A percentile compares a stretch with the other conserved stretches of the same genome.
Conservation (phyloP, 1,140 invertebrate genomes). For the Brachionus angularis region DNA sequence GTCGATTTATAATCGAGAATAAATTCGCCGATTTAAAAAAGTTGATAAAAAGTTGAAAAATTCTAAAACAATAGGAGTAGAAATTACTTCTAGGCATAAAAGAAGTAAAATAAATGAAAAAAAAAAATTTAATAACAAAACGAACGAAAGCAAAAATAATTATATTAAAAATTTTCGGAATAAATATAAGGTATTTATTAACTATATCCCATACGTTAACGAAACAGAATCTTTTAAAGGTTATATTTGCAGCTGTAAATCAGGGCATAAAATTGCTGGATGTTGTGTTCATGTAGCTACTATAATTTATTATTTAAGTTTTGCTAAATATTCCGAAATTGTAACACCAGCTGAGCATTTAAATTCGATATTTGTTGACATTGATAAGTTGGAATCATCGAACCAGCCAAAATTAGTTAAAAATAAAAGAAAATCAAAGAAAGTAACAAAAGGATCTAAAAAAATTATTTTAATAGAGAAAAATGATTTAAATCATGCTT, state of each 20-base stretch:
- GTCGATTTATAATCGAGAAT: not conserved
- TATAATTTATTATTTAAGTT: not conserved
- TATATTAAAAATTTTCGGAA: not conserved
- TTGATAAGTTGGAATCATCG: no score
- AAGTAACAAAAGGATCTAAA: no score
- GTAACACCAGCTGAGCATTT: no score
- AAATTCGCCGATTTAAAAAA: not conserved
- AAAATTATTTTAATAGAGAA: no score
- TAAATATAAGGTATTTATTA: not conserved
- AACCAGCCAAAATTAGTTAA: no score
- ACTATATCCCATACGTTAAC: not conserved
- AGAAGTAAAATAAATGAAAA: not conserved
- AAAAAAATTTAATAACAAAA: not conserved
- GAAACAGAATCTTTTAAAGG: not conserved
- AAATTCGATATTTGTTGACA: no score
- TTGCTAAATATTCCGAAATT: not conserved
- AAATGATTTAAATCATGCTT: no score
- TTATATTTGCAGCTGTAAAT: not conserved
- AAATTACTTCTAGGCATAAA: not conserved
- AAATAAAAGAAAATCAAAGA: no score
- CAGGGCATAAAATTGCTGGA: not conserved
- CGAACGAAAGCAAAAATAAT: not conserved
- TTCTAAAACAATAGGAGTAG: not conserved
- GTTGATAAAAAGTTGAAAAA: not conserved
- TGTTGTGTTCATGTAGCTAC: not conserved